Conservation (phyloP, 2,113 vertebrate genomes). For the Notarius lentiginosus region DNA sequence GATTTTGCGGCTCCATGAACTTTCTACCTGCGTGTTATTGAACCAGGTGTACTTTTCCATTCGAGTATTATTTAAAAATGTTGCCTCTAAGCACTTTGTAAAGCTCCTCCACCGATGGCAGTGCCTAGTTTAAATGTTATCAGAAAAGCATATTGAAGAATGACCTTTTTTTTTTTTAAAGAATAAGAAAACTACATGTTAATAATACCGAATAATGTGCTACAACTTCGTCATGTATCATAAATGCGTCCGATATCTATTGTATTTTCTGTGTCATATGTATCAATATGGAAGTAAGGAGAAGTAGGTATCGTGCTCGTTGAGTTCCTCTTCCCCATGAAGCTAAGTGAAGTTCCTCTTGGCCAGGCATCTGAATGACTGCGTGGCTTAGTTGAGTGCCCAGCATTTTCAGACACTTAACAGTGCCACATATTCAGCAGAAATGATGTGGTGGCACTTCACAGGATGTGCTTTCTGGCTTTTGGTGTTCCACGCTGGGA, state of each 20-base stretch:
- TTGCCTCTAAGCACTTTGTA: neutral
- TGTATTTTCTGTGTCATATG: neutral
- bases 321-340: neutral
- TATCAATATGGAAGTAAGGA: neutral
- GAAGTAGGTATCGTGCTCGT: neutral
- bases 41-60: neutral
- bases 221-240: neutral
- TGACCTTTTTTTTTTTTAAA: neutral
- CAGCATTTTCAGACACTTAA: constrained; percentile 1
- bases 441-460: neutral
- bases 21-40: neutral
- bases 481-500: neutral
- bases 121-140: neutral
- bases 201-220: neutral
- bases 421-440: neutral
- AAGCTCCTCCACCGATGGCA: neutral
- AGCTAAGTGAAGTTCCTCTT: neutral
- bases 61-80: neutral
- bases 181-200: too few species aligned
- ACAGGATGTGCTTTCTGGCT: neutral
- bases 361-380: neutral
- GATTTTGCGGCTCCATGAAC: neutral
- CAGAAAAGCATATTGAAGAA: neutral
- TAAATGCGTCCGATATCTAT: neutral
- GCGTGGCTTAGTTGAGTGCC: constrained; percentile 5